A percentile compares a stretch with the other conserved stretches of the same genome.
These are phyloP conservation scores for Pachyramphus minor DNA, from an alignment of 2,113 vertebrate species.

Conservation along the genomic window DNA sequence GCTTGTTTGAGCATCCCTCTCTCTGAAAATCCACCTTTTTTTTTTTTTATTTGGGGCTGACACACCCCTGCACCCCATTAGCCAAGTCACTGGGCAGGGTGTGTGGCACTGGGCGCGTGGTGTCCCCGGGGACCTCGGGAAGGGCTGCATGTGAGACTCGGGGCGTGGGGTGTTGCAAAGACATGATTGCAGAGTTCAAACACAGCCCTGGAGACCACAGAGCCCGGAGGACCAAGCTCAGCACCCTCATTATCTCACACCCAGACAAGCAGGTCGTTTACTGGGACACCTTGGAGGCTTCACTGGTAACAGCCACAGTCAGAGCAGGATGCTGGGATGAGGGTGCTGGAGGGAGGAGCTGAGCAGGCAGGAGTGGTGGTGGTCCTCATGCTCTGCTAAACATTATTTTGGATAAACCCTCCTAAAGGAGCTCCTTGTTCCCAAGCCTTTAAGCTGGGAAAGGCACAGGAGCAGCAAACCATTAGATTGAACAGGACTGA, in stretches of 20 bases:
- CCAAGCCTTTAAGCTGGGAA: neutral
- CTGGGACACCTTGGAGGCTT: neutral
- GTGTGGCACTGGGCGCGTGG: neutral
- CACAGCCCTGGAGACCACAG: neutral
- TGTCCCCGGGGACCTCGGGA: neutral
- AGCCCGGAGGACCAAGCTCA: neutral
- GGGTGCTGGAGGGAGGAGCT: neutral
- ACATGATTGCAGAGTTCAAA: neutral
- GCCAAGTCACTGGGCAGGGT: neutral
- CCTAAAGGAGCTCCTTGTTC: neutral
- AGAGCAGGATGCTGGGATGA: neutral
- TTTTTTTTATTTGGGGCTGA: neutral
- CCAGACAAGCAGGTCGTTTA: neutral
- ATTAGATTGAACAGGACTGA: accelerated
- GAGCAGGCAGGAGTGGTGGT: neutral
- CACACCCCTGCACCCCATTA: neutral
- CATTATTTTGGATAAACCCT: neutral
- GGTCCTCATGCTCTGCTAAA: neutral
- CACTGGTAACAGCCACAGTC: neutral
- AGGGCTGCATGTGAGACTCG: neutral
- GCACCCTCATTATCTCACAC: neutral
- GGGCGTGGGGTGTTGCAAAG: neutral
- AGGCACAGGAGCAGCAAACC: neutral
- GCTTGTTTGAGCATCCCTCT: neutral
- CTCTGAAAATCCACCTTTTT: neutral